Evolutionary conservation across 2,113 vertebrate species (phyloP).

Genomic region (Ailurus styani): DNA sequence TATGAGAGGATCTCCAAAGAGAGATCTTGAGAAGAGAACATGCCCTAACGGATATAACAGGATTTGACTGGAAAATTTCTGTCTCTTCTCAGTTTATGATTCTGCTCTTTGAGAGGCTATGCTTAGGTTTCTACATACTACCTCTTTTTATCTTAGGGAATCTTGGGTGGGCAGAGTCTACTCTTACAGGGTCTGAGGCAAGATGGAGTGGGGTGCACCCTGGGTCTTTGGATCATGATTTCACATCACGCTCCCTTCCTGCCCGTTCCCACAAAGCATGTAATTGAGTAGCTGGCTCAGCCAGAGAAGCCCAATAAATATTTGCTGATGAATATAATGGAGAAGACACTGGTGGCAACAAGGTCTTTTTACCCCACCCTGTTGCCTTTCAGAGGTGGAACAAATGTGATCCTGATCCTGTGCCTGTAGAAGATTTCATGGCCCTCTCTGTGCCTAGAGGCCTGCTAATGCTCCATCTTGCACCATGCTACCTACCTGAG

Average conservation of each 20-base stretch:
- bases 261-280: conserved; percentile 22
- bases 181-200: neutral
- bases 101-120: neutral
- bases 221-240: conserved; percentile 29
- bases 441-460: neutral
- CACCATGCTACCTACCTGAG: neutral
- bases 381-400: neutral
- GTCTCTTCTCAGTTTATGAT: neutral
- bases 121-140: neutral
- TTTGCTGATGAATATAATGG: conserved; percentile 8
- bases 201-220: neutral
- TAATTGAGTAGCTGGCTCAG: conserved; percentile 19
- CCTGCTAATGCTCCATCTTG: neutral
- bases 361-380: neutral
- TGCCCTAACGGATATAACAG: neutral
- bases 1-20: neutral
- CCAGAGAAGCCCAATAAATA: conserved; percentile 45
- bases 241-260: conserved; percentile 42
- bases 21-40: neutral
- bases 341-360: neutral
- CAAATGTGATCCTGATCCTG: neutral
- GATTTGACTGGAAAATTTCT: neutral
- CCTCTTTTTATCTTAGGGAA: neutral
- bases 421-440: neutral
- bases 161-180: neutral